phyloP scores from a whole-genome alignment of 64 coral and sea anemone genomes.

The Platygyra sinensis region DNA sequence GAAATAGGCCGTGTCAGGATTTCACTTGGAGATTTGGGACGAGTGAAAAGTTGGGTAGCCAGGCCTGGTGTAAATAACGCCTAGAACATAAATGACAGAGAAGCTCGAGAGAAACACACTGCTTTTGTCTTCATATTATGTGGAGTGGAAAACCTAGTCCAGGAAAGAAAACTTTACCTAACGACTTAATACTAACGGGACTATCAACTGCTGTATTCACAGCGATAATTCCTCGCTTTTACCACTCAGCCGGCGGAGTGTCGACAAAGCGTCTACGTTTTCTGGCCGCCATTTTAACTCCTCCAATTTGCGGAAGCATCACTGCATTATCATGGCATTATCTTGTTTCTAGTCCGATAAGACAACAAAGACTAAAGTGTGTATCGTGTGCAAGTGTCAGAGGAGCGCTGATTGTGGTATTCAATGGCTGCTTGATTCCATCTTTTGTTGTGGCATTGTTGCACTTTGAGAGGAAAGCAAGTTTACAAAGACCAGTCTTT shows the following conservation, averaged over 20 bases:
- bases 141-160: background rate
- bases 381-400: constrained; percentile 66
- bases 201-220: constrained; percentile 5
- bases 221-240: constrained; percentile 13
- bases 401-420: constrained; percentile 48
- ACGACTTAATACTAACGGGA: background rate
- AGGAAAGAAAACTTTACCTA: background rate
- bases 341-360: constrained; percentile 62
- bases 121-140: background rate
- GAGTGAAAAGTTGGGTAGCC: background rate
- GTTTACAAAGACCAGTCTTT: background rate
- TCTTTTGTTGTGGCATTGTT: constrained; percentile 51
- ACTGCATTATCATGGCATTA: constrained; percentile 58
- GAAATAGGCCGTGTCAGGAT: too few species aligned
- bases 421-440: constrained; percentile 71
- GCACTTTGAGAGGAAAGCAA: constrained; percentile 44
- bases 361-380: constrained; percentile 45
- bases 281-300: constrained; percentile 50
- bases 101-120: background rate
- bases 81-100: background rate
- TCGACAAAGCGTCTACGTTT: background rate
- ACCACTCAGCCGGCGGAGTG: background rate
- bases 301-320: constrained; percentile 53
- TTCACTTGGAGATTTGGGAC: too few species aligned
- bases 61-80: background rate